phyloP scores from a whole-genome alignment of 2,888 invertebrate species.

The Hirudinaria manillensis region DNA sequence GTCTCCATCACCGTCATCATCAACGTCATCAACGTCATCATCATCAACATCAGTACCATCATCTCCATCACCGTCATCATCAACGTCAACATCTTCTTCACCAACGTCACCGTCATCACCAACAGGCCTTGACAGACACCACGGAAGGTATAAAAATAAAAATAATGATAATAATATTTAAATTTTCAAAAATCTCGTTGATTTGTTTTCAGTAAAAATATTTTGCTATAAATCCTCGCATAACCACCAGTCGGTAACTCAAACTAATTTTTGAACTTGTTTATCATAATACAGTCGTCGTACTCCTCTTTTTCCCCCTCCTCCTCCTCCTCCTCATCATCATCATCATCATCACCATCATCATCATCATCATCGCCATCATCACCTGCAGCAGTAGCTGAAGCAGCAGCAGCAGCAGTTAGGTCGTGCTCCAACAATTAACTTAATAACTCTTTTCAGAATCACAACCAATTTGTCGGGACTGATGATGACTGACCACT shows the following conservation, averaged over 20 bases:
- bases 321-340: background rate
- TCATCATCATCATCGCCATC: background rate
- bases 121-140: background rate
- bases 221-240: too few relatives aligned
- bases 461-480: too few relatives aligned
- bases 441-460: background rate
- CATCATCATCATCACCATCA: background rate
- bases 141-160: too few relatives aligned
- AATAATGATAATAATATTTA: too few relatives aligned
- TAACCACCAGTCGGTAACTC: too few relatives aligned
- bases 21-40: slow-evolving; percentile 1
- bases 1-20: background rate
- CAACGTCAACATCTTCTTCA: slow-evolving; percentile 5
- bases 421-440: background rate
- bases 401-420: too few relatives aligned
- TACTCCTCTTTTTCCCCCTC: too few relatives aligned
- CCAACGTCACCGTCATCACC: slow-evolving; percentile 14
- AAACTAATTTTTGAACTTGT: too few relatives aligned
- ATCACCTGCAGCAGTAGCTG: background rate
- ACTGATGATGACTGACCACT: too few relatives aligned
- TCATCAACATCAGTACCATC: slow-evolving; percentile 4
- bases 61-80: background rate
- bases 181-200: too few relatives aligned
- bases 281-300: too few relatives aligned
- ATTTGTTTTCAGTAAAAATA: too few relatives aligned